Percentiles rank a stretch among this genome's conserved stretches.
These are phyloP conservation scores for Ovis aries DNA, from an alignment of 2,113 vertebrate species.

Conservation along the genomic window DNA sequence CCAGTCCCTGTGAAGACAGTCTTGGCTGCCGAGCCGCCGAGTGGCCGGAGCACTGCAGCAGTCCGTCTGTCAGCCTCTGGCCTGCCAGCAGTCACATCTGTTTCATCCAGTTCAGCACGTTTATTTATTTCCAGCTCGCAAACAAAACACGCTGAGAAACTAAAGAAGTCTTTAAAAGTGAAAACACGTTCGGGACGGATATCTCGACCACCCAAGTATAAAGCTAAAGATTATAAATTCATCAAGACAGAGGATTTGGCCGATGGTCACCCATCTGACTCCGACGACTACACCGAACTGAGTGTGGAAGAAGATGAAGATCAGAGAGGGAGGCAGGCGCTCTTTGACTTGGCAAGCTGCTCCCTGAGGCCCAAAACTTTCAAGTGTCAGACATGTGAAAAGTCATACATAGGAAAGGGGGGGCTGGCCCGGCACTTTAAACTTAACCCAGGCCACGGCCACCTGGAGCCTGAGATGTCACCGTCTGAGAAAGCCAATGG, in stretches of 20 bases:
- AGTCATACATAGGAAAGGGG: constrained; percentile 94
- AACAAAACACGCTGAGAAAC: constrained; percentile 77
- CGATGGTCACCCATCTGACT: constrained; percentile 91
- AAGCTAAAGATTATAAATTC: constrained; percentile 97
- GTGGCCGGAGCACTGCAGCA: neutral
- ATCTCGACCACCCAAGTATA: constrained; percentile 94
- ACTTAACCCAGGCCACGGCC: constrained; percentile 89
- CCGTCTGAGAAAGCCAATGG: constrained; percentile 49
- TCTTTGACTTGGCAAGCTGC: constrained; percentile 71
- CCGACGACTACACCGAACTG: constrained; percentile 96
- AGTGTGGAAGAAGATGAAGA: constrained; percentile 92
- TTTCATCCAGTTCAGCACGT: constrained; percentile 51
- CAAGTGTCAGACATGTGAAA: constrained; percentile 91
- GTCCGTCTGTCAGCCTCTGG: neutral
- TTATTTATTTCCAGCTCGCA: constrained; percentile 38
- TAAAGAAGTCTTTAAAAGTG: constrained; percentile 87
- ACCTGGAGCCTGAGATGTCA: constrained; percentile 66
- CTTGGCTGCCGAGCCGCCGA: constrained; percentile 31
- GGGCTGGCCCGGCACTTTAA: constrained; percentile 93
- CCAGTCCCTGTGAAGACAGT: constrained; percentile 78
- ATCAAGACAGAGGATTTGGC: constrained; percentile 95
- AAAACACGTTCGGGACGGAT: constrained; percentile 94
- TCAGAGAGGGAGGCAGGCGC: constrained; percentile 64
- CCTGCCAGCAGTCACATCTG: neutral
- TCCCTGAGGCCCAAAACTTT: constrained; percentile 87